Evolutionary conservation across 2,888 invertebrate species (phyloP), one percentile per base, ranked within the genome.

Genomic region (Spisula solida): DNA sequence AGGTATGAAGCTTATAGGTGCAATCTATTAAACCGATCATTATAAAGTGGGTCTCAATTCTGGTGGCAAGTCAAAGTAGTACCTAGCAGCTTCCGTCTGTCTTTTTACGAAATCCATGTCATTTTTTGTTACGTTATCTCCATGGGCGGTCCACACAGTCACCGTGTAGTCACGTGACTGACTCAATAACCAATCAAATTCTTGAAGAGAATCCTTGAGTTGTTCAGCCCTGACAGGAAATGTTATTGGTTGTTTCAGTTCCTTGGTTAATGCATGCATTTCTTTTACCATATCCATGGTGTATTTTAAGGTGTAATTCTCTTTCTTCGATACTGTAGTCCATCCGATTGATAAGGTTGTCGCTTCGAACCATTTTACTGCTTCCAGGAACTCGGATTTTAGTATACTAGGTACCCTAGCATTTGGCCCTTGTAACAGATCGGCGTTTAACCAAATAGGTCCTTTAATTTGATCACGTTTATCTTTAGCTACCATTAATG

Each of bases 381-480:
- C 97, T 0, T 96, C 95, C 47, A 99, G 96, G 96, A 99, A 99
- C 88, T 96, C 94, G 5, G 95, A 96, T 0, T 98, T 97, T 95
- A 98, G 97, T 0, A 98, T 98, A 0, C 98, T 98, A 95, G 90
- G 82, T 0, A 82, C 47, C 0, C 97, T 97, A 14, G 97, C 96
- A 87, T 98, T 97, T 0, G 98, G 98, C 0, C 99, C 99, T 0
- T 97, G 95, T 8, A 98, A 97, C 92, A 99, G 98, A 96, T 99
- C 99, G 0, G 99, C 98, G 96, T 99, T 99, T 88, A 99, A 96
- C 98, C 98, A 98, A 5, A 99, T 96, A 0, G 98, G 98, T 94
- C 93, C 92, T 34, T 89, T 88, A 31, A 94, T 91, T 12, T 48
- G 14, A 41, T 51, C 47, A n/a, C 79, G 55, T 47, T 92, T 92